Conservation (phyloP, 2,113 vertebrate species). For the Gavia stellata region DNA sequence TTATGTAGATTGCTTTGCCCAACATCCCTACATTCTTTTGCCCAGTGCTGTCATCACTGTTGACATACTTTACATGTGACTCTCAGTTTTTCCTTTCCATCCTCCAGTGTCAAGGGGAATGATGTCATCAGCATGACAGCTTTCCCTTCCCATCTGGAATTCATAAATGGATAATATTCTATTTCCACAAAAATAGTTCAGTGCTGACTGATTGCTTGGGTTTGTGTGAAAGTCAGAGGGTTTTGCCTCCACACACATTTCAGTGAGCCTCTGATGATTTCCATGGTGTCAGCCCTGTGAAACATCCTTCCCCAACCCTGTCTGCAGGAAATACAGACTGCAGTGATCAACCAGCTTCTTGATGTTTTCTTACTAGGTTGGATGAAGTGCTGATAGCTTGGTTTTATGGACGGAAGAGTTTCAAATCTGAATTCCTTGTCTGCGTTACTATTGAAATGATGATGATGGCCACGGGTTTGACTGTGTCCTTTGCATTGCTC, state of each 20-base stretch:
- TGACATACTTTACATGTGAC: neutral
- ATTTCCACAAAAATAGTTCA: neutral
- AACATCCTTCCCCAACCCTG: neutral
- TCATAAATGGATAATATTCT: conserved; percentile 10
- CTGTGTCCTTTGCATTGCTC: neutral
- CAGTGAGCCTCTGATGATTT: neutral
- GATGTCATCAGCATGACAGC: neutral
- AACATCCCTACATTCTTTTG: neutral
- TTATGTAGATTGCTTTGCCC: neutral
- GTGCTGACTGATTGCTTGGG: neutral
- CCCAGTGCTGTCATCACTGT: neutral
- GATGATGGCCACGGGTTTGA: neutral
- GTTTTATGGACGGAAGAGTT: neutral
- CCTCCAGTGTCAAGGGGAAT: neutral
- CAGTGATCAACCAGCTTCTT: neutral
- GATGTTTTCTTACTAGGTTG: neutral
- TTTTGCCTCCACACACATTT: neutral
- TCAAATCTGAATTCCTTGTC: neutral
- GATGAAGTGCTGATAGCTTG: neutral
- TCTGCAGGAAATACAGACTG: neutral
- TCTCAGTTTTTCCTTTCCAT: neutral
- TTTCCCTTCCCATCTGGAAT: conserved; percentile 31
- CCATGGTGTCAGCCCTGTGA: neutral
- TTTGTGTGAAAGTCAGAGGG: neutral
- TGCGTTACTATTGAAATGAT: neutral